Percentiles rank a stretch among this genome's conserved stretches.
These are phyloP conservation scores for Rousettus madagascariensis DNA, from an alignment of 2,797 vertebrate genomes.

Conservation along the genomic window DNA sequence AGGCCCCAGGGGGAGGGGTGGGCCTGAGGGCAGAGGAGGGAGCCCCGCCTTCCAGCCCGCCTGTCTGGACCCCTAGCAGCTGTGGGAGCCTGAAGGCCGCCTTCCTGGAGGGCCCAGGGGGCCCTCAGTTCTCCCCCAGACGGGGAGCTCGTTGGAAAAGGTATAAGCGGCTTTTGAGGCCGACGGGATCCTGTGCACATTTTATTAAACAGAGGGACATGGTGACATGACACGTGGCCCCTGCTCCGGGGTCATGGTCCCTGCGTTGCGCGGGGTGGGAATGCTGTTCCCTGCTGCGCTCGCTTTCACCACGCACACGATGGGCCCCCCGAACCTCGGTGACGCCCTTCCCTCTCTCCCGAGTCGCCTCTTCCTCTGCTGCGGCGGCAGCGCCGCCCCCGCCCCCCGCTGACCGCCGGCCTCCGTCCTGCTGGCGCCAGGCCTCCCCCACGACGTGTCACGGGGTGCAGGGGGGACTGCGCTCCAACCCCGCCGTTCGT, in stretches of 20 bases:
- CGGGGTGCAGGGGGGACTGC: not conserved
- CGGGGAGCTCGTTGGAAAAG: not conserved
- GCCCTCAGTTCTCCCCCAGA: not conserved
- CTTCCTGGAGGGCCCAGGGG: not conserved
- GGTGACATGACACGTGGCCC: not conserved
- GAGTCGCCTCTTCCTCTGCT: not conserved
- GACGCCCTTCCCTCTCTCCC: not conserved
- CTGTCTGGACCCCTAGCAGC: not conserved
- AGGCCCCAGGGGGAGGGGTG: not conserved
- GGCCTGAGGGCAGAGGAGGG: not conserved
- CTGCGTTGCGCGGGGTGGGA: not conserved
- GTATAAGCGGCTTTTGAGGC: not conserved
- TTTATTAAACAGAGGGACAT: not conserved
- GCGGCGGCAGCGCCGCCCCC: too few species aligned
- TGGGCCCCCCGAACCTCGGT: not conserved
- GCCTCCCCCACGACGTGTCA: not conserved
- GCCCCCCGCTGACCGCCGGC: not conserved
- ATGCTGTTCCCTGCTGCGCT: not conserved
- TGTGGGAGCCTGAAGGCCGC: not conserved
- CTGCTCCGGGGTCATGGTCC: not conserved
- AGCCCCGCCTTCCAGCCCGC: rapidly evolving
- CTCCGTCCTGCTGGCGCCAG: not conserved
- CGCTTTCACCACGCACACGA: not conserved
- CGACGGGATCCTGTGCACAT: not conserved
- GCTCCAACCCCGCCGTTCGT: not conserved